A percentile compares a stretch with the other conserved stretches of the same genome.
phyloP scores from a whole-genome alignment of 2,113 vertebrate genomes.

The Tupaia tana region DNA sequence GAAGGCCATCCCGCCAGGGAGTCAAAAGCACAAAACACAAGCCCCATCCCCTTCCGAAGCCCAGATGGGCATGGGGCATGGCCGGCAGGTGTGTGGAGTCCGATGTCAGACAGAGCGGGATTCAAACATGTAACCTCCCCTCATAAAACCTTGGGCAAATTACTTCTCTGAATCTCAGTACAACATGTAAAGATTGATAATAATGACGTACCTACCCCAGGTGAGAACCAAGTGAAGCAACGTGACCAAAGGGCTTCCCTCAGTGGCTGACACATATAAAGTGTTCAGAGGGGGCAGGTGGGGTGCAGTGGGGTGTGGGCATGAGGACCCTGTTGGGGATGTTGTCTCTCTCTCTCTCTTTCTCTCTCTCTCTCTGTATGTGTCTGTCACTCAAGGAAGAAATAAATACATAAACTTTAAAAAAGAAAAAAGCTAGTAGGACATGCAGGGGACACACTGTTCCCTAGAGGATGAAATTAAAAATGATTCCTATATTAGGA shows the following conservation, averaged over 20 bases:
- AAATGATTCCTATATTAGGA: neutral
- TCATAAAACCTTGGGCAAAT: neutral
- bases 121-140: neutral
- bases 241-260: neutral
- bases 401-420: too few relatives aligned
- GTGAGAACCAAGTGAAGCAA: neutral
- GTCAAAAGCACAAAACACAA: neutral
- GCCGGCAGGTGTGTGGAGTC: neutral
- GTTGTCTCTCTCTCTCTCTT: too few relatives aligned
- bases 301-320: too few relatives aligned
- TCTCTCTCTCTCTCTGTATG: too few relatives aligned
- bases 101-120: neutral
- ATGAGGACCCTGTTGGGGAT: too few relatives aligned
- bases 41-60: neutral
- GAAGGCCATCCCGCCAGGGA: neutral
- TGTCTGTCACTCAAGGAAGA: too few relatives aligned
- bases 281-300: neutral
- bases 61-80: neutral
- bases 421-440: too few relatives aligned
- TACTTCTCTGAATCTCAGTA: neutral
- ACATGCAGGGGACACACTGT: neutral
- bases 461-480: neutral
- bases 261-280: neutral
- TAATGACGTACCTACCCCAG: neutral
- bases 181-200: neutral